Base-by-base conservation (phyloP, 1,140 invertebrate species). In the Drosophila azteca region DNA sequence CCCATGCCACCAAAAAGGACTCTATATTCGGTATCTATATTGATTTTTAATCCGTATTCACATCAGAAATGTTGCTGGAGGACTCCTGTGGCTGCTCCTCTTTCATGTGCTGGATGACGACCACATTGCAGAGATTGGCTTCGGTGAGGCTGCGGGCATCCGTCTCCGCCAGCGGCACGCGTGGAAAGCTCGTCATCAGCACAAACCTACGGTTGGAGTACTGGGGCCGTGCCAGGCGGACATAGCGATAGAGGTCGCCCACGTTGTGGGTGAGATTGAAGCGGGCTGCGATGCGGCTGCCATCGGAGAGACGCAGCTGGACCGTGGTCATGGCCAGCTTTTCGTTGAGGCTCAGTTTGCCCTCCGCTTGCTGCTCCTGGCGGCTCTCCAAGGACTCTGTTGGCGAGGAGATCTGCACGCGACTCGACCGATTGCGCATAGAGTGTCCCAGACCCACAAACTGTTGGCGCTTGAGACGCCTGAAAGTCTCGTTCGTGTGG, bases 181-280 rank as follows among this genome's bases (percentile, higher is more conserved):
- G 70, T 2, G 83, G 83, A 55, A 88, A 87, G 6, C 53, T 20
- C 0, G 83, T 88, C 13, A 87, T 66, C 6, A 87, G 52, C 20
- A 69, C 48, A 29, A 87, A 87, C 11, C 59, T 55, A 2, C 66
- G 48, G 1, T 9, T 15, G 3, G 66, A 58, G n/a, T 63, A 64
- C 50, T 88, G 55, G 0, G 83, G 83, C n/a, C 83, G 51, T 1
- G 64, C 71, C 5, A 46, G 26, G 1, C 83, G 79, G 11, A 76
- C 62, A 48, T 76, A 87, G 11, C 61, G 52, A 13, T 87, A 87
- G 2, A 87, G 61, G 50, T 87, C 83, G 0, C 39, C 65, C 1
- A 88, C 58, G 0, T 58, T 68, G 41, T 87, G 83, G 31, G 53
- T 77, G 26, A 22, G 62, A 59, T 87, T 87, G 6, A 87, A 88